These are phyloP conservation scores for Pissodes strobi DNA, from an alignment of 1,140 invertebrate genomes.

Conservation along the genomic window DNA sequence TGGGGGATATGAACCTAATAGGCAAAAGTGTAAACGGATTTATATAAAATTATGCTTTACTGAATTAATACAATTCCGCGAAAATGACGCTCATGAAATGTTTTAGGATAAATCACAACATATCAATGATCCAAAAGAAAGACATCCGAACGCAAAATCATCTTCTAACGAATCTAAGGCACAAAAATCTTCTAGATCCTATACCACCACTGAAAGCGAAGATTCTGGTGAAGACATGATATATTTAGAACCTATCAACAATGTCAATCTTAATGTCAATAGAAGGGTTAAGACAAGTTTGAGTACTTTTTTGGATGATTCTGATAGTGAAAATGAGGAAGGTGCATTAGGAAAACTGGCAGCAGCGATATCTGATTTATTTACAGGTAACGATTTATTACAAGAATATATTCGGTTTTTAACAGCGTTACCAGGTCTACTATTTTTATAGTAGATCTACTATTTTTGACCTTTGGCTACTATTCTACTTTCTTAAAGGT, in stretches of 20 bases:
- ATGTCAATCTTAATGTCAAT: conserved; percentile 44
- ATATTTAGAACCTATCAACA: conserved; percentile 50
- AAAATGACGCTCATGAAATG: no score
- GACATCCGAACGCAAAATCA: conserved; percentile 27
- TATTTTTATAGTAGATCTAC: no score
- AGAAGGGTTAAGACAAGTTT: conserved; percentile 56
- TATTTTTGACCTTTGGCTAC: no score
- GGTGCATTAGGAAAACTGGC: conserved; percentile 70
- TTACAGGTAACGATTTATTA: conserved; percentile 70
- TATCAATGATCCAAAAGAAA: conserved; percentile 44
- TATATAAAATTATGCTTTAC: no score
- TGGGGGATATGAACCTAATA: no score
- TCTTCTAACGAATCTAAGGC: conserved; percentile 15
- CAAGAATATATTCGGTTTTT: no score
- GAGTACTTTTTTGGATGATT: conserved; percentile 69
- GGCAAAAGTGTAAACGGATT: no score
- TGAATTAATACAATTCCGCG: no score
- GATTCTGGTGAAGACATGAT: conserved; percentile 54
- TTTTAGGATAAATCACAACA: conserved; percentile 49
- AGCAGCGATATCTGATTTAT: conserved; percentile 73
- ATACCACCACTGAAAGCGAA: conserved; percentile 50
- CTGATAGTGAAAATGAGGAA: conserved; percentile 81
- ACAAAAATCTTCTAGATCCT: conserved; percentile 40
- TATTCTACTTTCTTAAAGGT: no score
- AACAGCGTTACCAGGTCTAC: no score